Evolutionary conservation across 2,888 invertebrate genomes (phyloP).

Genomic region (Drosophila nigricruria): DNA sequence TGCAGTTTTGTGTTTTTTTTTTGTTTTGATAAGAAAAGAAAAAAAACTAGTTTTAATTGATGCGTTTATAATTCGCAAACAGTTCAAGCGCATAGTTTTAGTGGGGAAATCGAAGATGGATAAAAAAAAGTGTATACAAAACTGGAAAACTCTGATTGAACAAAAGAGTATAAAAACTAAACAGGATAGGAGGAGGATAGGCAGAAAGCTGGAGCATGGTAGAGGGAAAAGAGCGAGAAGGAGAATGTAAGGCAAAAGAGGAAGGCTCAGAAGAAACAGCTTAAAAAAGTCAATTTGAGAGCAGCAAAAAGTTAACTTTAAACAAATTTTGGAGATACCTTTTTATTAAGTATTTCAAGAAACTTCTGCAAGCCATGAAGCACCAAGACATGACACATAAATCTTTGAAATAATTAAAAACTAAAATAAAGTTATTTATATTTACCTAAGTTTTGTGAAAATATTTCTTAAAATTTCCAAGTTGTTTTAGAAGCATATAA

Average conservation of each 20-base stretch:
- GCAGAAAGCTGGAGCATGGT: too few species aligned
- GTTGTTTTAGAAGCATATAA: too few species aligned
- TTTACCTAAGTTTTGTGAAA: background rate
- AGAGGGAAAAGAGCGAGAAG: background rate
- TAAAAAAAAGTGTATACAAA: background rate
- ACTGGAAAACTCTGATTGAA: background rate
- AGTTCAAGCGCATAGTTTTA: background rate
- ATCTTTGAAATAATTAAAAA: background rate
- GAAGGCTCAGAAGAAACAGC: background rate
- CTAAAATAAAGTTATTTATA: background rate
- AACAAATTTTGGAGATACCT: background rate
- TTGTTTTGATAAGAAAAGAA: background rate
- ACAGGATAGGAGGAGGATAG: background rate
- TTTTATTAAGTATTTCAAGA: too few species aligned
- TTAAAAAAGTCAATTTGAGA: background rate
- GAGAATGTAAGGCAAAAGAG: background rate
- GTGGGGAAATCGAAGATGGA: background rate
- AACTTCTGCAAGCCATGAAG: too few species aligned
- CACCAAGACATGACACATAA: too few species aligned
- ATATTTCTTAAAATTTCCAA: background rate
- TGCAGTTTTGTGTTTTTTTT: background rate
- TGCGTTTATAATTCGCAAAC: constrained; percentile 25
- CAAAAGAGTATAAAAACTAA: background rate
- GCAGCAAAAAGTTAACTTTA: background rate
- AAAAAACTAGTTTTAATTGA: constrained; percentile 5